Base-by-base conservation (phyloP, 1,140 invertebrate species). In the Nylanderia fulva region DNA sequence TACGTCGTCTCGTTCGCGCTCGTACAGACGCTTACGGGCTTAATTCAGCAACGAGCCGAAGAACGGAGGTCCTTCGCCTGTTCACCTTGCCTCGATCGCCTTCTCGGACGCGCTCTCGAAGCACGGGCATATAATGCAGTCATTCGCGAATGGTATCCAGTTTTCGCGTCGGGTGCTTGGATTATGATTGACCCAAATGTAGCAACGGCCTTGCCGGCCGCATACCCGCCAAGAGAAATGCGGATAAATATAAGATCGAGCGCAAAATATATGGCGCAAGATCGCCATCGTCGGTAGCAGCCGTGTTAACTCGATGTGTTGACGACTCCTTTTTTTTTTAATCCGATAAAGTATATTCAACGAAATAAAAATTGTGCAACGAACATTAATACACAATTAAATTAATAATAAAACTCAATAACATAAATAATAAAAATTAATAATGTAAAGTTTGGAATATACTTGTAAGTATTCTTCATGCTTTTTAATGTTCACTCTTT, bases 121-220 rank as follows among this genome's bases (percentile, higher is more conserved):
- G 52, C 27, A 27, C 45, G 66, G 21, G n/a, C n/a, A n/a, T 48
- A 71, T 80, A 71, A 80, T 56, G 66, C 29, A 71, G 77, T 72
- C 66, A 33, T 69, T 68, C 48, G 18, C 52, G 66, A 72, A 27
- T 42, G 66, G 54, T 82, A 82, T 82, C 66, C 77, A 82, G 77
- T 82, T 82, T 82, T 82, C 77, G 52, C 66, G 52, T 15, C 52
- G 52, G 77, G 48, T 42, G 24, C 48, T 48, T 82, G 77, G 77
- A 58, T 82, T 82, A 82, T 82, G 77, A 82, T 72, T 82, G 66
- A 82, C 77, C 77, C 77, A 82, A 82, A 82, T 82, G 77, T 82
- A 82, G 66, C 36, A 33, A 82, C 77, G 77, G 68, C 77, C 77
- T 82, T 82, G 77, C 64, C 33, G 33, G 39, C 15, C 64, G 66